A percentile compares a stretch with the other conserved stretches of the same genome.
Conservation (phyloP, 2,888 invertebrate genomes). For the Oscheius sp. region DNA sequence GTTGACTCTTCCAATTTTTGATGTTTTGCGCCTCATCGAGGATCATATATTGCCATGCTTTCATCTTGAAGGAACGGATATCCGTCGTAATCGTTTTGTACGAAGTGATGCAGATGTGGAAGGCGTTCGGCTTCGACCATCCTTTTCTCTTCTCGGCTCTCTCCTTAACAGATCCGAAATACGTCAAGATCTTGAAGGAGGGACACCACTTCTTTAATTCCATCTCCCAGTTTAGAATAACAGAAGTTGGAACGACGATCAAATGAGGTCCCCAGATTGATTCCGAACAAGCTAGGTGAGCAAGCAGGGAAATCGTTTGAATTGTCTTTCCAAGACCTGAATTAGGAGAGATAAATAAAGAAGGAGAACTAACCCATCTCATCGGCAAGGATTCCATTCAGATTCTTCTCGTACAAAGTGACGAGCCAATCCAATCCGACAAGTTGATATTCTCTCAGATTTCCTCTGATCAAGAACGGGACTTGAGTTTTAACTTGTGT, state of each 20-base stretch:
- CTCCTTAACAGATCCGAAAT: conserved; percentile 95
- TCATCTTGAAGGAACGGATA: conserved; percentile 93
- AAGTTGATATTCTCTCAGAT: conserved; percentile 92
- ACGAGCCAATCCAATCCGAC: conserved; percentile 97
- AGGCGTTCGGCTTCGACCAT: conserved; percentile 98
- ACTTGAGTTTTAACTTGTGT: conserved; percentile 90
- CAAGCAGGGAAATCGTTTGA: conserved; percentile 88
- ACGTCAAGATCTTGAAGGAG: conserved; percentile 96
- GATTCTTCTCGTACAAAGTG: conserved; percentile 90
- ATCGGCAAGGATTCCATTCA: conserved; percentile 85
- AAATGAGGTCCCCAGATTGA: conserved; percentile 97
- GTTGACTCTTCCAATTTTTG: conserved; percentile 97
- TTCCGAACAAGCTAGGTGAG: conserved; percentile 90
- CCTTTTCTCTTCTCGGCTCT: conserved; percentile 77
- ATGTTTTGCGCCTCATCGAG: conserved; percentile 88
- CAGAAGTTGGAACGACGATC: conserved; percentile 97
- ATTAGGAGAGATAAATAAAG: background rate
- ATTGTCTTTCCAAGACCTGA: conserved; percentile 71
- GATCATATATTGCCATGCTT: conserved; percentile 97
- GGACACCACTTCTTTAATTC: conserved; percentile 99
- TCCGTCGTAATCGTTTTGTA: conserved; percentile 89
- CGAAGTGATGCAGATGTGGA: conserved; percentile 78
- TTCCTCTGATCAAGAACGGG: conserved; percentile 89
- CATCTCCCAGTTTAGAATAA: conserved; percentile 99
- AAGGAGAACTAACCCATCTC: conserved; percentile 55